These are phyloP conservation scores for Platyscapa corneri DNA, from an alignment of 1,140 invertebrate species.

Conservation along the genomic window DNA sequence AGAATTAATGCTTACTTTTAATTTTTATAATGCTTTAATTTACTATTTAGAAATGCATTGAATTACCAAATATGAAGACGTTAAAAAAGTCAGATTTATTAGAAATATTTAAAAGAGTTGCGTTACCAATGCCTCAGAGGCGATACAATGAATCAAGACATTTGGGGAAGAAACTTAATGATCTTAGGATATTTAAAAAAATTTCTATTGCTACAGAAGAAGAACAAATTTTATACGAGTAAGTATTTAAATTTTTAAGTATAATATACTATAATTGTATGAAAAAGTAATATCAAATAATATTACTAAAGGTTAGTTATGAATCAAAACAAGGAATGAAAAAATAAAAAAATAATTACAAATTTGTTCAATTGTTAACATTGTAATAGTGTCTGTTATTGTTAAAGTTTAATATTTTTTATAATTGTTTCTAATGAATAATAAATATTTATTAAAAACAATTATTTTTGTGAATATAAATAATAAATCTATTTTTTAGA, in stretches of 20 bases:
- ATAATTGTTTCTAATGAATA: too few species aligned
- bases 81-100: conserved; percentile 59
- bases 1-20: conserved; percentile 23
- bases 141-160: conserved; percentile 40
- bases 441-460: too few species aligned
- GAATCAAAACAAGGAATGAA: too few species aligned
- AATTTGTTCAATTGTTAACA: too few species aligned
- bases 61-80: conserved; percentile 51
- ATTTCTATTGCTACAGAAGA: conserved; percentile 36
- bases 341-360: too few species aligned
- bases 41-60: conserved; percentile 62
- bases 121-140: conserved; percentile 63
- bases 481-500: too few species aligned
- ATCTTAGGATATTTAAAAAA: conserved; percentile 44
- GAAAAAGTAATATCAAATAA: not conserved
- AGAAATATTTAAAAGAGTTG: conserved; percentile 62
- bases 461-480: too few species aligned
- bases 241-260: conserved; percentile 32
- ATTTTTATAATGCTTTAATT: conserved; percentile 40
- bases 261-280: not conserved
- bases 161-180: conserved; percentile 53
- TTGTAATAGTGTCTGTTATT: too few species aligned
- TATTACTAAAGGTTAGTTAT: too few species aligned
- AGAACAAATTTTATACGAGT: conserved; percentile 38
- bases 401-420: too few species aligned